Percentiles rank a stretch among this genome's conserved stretches.
These are phyloP conservation scores for Coracopsis vasa DNA, from an alignment of 2,113 vertebrate species.

Conservation along the genomic window DNA sequence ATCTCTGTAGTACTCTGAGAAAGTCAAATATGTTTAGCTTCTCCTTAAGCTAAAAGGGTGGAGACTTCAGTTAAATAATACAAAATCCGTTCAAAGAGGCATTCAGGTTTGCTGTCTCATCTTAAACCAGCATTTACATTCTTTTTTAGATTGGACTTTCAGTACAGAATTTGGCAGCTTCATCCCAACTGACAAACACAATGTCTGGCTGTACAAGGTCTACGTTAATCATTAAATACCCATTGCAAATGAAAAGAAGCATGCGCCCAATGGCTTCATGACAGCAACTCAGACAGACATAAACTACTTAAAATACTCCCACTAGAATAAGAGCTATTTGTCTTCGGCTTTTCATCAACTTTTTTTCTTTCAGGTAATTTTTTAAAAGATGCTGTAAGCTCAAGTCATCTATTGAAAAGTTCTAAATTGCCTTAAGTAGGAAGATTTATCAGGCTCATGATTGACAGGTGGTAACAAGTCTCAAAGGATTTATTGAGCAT, in stretches of 20 bases:
- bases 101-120: neutral
- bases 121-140: neutral
- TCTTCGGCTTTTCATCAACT: conserved; percentile 12
- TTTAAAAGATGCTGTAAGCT: conserved; percentile 6
- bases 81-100: neutral
- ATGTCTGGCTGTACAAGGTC: neutral
- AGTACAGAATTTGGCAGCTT: neutral
- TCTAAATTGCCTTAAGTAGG: conserved; percentile 39
- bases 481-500: neutral
- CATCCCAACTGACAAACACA: neutral
- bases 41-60: neutral
- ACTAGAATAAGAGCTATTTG: neutral
- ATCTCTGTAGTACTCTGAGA: neutral
- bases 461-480: neutral
- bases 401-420: conserved; percentile 17
- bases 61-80: neutral
- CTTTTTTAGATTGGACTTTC: neutral
- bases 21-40: neutral
- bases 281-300: neutral
- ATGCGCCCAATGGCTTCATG: neutral
- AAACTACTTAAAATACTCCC: neutral
- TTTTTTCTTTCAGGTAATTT: conserved; percentile 2
- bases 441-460: conserved; percentile 36
- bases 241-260: neutral
- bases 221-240: neutral